Percentiles rank a stretch among this genome's conserved stretches.
phyloP scores from a whole-genome alignment of 2,113 vertebrate species.

The Nothobranchius kuhntae region DNA sequence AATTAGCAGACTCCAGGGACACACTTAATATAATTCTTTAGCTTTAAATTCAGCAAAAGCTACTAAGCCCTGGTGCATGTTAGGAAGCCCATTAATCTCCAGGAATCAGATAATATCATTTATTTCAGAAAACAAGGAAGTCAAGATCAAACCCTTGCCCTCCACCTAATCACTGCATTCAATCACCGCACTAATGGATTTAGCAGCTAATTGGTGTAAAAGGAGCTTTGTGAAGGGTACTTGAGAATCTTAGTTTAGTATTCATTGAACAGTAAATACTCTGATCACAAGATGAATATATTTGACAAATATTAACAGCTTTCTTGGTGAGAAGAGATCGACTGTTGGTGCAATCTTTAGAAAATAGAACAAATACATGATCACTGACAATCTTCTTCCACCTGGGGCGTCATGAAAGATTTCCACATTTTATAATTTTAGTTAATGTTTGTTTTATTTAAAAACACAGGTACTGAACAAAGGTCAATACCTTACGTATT shows the following conservation, averaged over 20 bases:
- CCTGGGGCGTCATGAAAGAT: too few species aligned
- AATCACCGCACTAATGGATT: slow-evolving; percentile 57
- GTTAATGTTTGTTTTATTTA: too few species aligned
- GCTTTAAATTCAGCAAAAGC: slow-evolving; percentile 55
- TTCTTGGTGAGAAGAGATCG: too few species aligned
- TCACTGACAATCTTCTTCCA: too few species aligned
- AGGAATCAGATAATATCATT: slow-evolving; percentile 72
- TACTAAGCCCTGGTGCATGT: slow-evolving; percentile 49
- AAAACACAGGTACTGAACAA: too few species aligned
- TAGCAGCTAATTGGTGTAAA: slow-evolving; percentile 69
- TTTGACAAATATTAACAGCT: background rate
- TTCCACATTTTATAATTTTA: too few species aligned
- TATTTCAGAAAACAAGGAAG: slow-evolving; percentile 71
- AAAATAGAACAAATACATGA: too few species aligned
- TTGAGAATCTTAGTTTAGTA: slow-evolving; percentile 45
- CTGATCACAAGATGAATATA: slow-evolving; percentile 12
- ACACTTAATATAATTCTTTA: slow-evolving; percentile 36
- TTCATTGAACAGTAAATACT: slow-evolving; percentile 10
- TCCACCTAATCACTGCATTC: slow-evolving; percentile 57
- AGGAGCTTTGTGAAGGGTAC: slow-evolving; percentile 48
- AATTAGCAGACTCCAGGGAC: slow-evolving; percentile 56
- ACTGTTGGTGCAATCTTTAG: too few species aligned
- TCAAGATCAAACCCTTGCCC: slow-evolving; percentile 56
- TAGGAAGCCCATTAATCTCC: slow-evolving; percentile 67
- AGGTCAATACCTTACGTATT: too few species aligned